These are phyloP conservation scores for Congeria kusceri DNA, from an alignment of 2,888 invertebrate species.

Conservation along the genomic window DNA sequence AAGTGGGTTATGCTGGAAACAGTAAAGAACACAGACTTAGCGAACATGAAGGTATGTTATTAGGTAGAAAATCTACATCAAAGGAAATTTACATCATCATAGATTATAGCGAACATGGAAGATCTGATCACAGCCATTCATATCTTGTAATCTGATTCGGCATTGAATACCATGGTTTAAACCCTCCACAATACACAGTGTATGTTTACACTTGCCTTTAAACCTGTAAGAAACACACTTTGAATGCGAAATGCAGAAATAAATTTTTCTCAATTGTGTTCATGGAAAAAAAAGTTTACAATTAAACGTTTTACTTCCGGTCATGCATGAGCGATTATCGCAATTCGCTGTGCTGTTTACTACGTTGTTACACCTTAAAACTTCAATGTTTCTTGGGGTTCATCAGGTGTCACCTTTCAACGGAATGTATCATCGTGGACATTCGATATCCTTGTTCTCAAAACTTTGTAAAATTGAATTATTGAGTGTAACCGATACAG, in stretches of 20 bases:
- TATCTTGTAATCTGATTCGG: constrained; percentile 56
- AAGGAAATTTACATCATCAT: constrained; percentile 57
- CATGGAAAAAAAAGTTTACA: too few species aligned
- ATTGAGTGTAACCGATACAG: constrained; percentile 53
- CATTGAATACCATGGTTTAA: constrained; percentile 15
- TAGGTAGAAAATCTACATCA: constrained; percentile 56
- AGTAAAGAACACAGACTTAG: constrained; percentile 74
- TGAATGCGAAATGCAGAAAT: too few species aligned
- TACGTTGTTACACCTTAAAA: constrained; percentile 13
- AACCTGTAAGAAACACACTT: background rate
- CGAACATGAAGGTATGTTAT: constrained; percentile 78
- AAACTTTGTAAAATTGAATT: constrained; percentile 46
- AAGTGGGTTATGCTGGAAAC: constrained; percentile 76
- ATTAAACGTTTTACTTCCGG: constrained; percentile 27
- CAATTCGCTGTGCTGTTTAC: constrained; percentile 9
- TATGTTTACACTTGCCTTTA: constrained; percentile 26
- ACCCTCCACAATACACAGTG: constrained; percentile 18
- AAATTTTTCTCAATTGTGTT: too few species aligned
- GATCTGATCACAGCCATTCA: constrained; percentile 33
- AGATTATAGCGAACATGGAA: constrained; percentile 50
- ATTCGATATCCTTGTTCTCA: constrained; percentile 52
- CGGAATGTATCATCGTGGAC: constrained; percentile 54
- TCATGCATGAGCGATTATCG: constrained; percentile 31
- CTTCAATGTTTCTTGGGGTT: constrained; percentile 5
- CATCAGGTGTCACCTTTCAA: constrained; percentile 47